Base-by-base conservation (phyloP, 2,888 invertebrate species). In the Chaitophorus viminalis region DNA sequence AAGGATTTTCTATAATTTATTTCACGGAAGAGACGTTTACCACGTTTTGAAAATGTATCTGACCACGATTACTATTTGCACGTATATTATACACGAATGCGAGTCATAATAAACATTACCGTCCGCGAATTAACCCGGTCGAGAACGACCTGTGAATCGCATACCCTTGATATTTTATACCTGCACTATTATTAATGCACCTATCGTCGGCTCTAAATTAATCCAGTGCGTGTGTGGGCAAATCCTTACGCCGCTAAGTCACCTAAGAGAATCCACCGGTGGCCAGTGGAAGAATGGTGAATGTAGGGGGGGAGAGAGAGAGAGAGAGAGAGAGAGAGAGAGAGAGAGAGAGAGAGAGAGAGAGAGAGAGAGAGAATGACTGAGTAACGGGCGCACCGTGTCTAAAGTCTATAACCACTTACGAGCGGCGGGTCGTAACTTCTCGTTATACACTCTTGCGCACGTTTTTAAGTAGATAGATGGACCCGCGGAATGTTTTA, bases 401-500 rank as follows among this genome's bases (percentile, higher is more conserved):
- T 36, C 82, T 83, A 74, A 68, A 84, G 75, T 84, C 83, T 75
- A 65, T 75, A 84, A 84, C 83, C 83, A 84, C 83, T 84, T 84
- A 84, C 75, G 52, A 31, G 39, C n/a, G n/a, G n/a, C 60, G 6
- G 29, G 74, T 83, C 83, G 86, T 86, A 78, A 86, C 79, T 86
- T 36, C 39, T 86, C 86, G 86, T 86, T 86, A 86, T 72, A 72
- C 60, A 39, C 72, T 70, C 70, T 36, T 39, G 79, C 72, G 70
- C 76, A 33, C 85, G 77, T 77, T 77, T 77, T 78, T 78, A 84
- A 68, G 76, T 77, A 68, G 84, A 85, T 76, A 84, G 77, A 85
- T 68, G 77, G 76, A 65, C 84, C 84, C 46, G 76, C 46, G 84
- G 84, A 87, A 87, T 87, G 87, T 87, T 87, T 87, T 87, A 87